A percentile compares a stretch with the other conserved stretches of the same genome.
These are phyloP conservation scores for Phasia obesa DNA, from an alignment of 2,888 invertebrate genomes.

Conservation along the genomic window DNA sequence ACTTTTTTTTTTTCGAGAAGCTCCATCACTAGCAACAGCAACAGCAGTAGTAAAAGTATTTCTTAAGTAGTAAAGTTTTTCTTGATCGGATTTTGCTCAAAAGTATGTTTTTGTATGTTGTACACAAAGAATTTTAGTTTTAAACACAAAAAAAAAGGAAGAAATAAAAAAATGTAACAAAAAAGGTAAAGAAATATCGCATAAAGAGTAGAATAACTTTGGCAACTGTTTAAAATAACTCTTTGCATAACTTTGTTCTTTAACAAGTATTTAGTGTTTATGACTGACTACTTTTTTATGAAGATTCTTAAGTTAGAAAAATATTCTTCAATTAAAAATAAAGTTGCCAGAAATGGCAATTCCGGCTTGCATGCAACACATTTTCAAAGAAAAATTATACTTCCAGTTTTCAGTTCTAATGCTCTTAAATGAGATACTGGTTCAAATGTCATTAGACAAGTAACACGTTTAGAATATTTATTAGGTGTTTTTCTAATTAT, in stretches of 20 bases:
- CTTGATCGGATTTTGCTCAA: conserved; percentile 7
- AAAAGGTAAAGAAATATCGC: conserved; percentile 33
- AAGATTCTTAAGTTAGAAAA: conserved; percentile 11
- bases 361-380: neutral
- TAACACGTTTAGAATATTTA: no score
- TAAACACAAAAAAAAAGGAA: conserved; percentile 2
- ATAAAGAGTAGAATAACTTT: conserved; percentile 60
- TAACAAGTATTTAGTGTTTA: conserved; percentile 23
- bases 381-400: neutral
- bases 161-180: neutral
- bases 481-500: no score
- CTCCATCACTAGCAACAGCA: neutral
- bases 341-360: conserved; percentile 6
- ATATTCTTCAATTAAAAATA: neutral
- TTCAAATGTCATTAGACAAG: no score
- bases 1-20: conserved; percentile 6
- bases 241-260: conserved; percentile 58
- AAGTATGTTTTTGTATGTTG: conserved; percentile 65
- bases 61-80: conserved; percentile 9
- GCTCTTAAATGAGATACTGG: no score
- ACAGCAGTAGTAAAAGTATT: conserved; percentile 13
- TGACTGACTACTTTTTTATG: neutral
- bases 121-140: conserved; percentile 62
- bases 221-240: conserved; percentile 68
- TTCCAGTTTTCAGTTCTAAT: no score